Evolutionary conservation across 2,797 vertebrate genomes (phyloP).

Genomic region (Thunnus albacares): DNA sequence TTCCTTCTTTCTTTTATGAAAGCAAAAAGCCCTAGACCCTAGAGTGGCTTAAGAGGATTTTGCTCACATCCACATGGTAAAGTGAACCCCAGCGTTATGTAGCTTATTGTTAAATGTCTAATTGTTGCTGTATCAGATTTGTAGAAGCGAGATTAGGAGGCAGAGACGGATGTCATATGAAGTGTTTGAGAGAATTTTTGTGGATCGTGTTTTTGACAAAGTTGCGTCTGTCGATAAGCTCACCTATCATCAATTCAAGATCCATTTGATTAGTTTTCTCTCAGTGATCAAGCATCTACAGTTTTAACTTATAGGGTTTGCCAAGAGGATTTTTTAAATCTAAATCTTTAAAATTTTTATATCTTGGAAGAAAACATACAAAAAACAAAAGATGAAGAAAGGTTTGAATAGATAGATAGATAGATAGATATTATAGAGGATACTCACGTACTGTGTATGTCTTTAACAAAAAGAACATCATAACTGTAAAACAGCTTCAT

Average conservation of each 20-base stretch:
- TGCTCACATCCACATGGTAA: neutral
- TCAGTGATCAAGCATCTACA: too few relatives aligned
- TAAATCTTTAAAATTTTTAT: neutral
- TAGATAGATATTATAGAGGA: neutral
- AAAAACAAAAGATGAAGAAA: too few relatives aligned
- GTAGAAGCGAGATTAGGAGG: conserved; percentile 38
- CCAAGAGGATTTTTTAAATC: neutral
- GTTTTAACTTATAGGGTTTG: neutral
- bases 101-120: conserved; percentile 16
- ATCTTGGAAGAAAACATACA: neutral
- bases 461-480: neutral
- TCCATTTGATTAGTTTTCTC: neutral
- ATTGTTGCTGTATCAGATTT: conserved; percentile 23
- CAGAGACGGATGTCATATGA: neutral
- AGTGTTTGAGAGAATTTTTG: conserved; percentile 6
- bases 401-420: too few relatives aligned
- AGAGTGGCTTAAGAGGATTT: neutral
- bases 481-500: conserved; percentile 21
- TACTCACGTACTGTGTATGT: neutral
- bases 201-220: neutral
- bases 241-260: neutral
- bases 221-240: neutral
- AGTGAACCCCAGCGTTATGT: neutral
- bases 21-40: neutral
- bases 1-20: neutral